Percentiles rank a stretch among this genome's conserved stretches.
phyloP scores from a whole-genome alignment of 2,113 vertebrate genomes.

The Pagrus major region DNA sequence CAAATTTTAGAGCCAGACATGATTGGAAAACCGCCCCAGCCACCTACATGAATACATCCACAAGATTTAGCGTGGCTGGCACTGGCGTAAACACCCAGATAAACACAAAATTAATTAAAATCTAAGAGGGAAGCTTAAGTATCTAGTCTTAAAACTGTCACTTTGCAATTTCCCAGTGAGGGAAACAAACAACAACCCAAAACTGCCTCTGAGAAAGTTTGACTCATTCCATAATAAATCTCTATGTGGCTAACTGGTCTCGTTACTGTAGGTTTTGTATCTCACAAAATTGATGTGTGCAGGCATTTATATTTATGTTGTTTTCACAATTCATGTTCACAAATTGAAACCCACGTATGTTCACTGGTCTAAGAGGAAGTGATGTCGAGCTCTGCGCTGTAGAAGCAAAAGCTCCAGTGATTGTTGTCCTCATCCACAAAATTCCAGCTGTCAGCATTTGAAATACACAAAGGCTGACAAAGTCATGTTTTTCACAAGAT shows the following conservation, averaged over 20 bases:
- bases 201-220: slow-evolving; percentile 46
- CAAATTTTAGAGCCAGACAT: slow-evolving; percentile 35
- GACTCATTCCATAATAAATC: slow-evolving; percentile 46
- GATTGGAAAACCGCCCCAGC: slow-evolving; percentile 47
- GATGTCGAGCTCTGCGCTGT: neutral
- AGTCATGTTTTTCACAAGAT: slow-evolving; percentile 25
- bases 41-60: slow-evolving; percentile 53
- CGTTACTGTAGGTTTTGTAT: neutral
- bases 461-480: slow-evolving; percentile 41
- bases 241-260: slow-evolving; percentile 8
- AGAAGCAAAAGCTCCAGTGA: slow-evolving; percentile 12
- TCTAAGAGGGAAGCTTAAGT: slow-evolving; percentile 41
- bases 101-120: slow-evolving; percentile 70
- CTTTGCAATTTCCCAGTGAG: slow-evolving; percentile 39
- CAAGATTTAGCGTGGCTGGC: slow-evolving; percentile 41
- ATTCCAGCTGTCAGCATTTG: slow-evolving; percentile 17
- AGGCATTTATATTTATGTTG: slow-evolving; percentile 18
- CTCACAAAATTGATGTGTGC: slow-evolving; percentile 22
- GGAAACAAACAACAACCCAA: slow-evolving; percentile 47
- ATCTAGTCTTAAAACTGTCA: slow-evolving; percentile 49
- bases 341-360: slow-evolving; percentile 6
- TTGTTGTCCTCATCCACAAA: slow-evolving; percentile 24
- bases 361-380: slow-evolving; percentile 2
- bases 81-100: slow-evolving; percentile 52
- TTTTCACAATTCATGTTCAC: slow-evolving; percentile 21